Evolutionary conservation across 2,888 invertebrate genomes (phyloP).

Genomic region (Hyposoter didymator): DNA sequence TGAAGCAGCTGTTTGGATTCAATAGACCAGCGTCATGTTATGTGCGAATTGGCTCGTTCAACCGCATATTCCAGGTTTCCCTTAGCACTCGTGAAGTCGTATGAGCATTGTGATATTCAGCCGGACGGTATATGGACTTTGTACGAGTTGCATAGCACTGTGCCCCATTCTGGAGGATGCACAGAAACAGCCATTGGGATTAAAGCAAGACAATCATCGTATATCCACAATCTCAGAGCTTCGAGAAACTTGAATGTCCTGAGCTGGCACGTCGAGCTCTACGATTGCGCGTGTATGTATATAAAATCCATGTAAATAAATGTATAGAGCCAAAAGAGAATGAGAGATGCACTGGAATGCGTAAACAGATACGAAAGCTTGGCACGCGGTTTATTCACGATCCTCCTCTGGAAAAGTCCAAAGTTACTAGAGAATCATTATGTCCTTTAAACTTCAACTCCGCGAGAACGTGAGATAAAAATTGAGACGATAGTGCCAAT

Average conservation of each 20-base stretch:
- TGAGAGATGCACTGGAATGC: constrained; percentile 20
- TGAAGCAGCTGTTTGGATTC: constrained; percentile 43
- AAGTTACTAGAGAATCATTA: not conserved
- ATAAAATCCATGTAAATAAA: not conserved
- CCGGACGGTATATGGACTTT: constrained; percentile 2
- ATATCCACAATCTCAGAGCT: constrained; percentile 33
- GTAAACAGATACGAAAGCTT: not conserved
- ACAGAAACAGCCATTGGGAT: constrained; percentile 30
- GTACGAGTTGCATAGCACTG: not conserved
- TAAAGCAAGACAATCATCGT: constrained; percentile 32
- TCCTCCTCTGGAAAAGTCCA: not conserved
- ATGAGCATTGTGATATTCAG: constrained; percentile 14
- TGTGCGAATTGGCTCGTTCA: constrained; percentile 15
- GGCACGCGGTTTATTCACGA: not conserved
- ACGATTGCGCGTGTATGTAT: not conserved
- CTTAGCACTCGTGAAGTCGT: constrained; percentile 1
- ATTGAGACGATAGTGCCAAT: not conserved
- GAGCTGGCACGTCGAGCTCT: constrained; percentile 39
- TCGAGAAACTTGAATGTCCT: constrained; percentile 11
- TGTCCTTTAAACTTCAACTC: not conserved
- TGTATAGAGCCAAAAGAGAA: constrained; percentile 18
- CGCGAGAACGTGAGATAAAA: not conserved
- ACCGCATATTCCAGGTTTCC: constrained; percentile 38
- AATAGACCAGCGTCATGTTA: constrained; percentile 19
- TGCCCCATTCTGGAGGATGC: constrained; percentile 18